Evolutionary conservation across 92 coral and sea anemone species (phyloP).

Genomic region (Metridium senile): DNA sequence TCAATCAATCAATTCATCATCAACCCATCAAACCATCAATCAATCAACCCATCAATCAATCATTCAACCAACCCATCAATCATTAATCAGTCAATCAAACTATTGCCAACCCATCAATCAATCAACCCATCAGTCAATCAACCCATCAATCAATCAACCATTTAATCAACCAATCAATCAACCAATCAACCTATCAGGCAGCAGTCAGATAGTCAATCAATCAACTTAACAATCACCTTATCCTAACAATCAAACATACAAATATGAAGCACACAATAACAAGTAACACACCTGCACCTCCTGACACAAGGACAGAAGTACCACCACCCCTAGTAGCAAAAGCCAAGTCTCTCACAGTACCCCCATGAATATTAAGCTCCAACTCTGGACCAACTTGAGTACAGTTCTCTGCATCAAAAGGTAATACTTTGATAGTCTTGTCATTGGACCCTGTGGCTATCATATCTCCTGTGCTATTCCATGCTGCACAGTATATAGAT

Average conservation of each 20-base stretch:
- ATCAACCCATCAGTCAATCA: too few relatives aligned
- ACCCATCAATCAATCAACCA: too few relatives aligned
- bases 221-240: too few relatives aligned
- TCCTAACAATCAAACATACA: not conserved
- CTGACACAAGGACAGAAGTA: slow-evolving; percentile 86
- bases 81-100: too few relatives aligned
- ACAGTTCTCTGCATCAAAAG: slow-evolving; percentile 82
- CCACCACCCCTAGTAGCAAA: slow-evolving; percentile 89
- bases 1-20: too few relatives aligned
- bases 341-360: slow-evolving; percentile 89
- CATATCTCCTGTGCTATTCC: slow-evolving; percentile 79
- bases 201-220: too few relatives aligned
- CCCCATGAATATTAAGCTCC: slow-evolving; percentile 81
- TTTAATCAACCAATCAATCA: too few relatives aligned
- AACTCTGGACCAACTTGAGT: slow-evolving; percentile 77
- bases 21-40: too few relatives aligned
- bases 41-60: too few relatives aligned
- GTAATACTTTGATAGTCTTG: slow-evolving; percentile 82
- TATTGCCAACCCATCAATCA: too few relatives aligned
- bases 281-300: slow-evolving; percentile 85
- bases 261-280: not conserved
- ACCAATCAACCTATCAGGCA: too few relatives aligned
- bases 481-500: slow-evolving; percentile 95
- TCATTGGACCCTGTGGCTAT: slow-evolving; percentile 98
- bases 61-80: too few relatives aligned